Evolutionary conservation across 2,113 vertebrate species (phyloP).

Genomic region (Leptosomus discolor): DNA sequence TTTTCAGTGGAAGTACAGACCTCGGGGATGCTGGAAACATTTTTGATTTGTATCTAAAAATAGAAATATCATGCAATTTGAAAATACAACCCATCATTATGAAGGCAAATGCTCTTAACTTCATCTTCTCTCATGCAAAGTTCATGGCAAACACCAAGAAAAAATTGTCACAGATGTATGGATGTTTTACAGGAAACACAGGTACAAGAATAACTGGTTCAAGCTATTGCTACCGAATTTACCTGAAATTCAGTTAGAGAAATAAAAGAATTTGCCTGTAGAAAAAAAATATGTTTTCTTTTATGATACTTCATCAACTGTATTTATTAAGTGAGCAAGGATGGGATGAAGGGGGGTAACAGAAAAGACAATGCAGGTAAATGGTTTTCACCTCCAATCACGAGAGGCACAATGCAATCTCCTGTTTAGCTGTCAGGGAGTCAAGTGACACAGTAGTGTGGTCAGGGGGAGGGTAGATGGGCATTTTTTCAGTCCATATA

Average conservation of each 20-base stretch:
- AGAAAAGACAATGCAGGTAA: neutral
- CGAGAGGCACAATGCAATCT: neutral
- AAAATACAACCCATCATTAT: conserved; percentile 16
- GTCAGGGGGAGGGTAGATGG: neutral
- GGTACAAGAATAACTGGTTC: neutral
- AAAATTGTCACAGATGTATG: neutral
- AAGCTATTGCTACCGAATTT: neutral
- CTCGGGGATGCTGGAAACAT: conserved; percentile 14
- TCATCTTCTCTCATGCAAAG: neutral
- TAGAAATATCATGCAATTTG: neutral
- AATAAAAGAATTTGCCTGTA: neutral
- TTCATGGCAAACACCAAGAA: neutral
- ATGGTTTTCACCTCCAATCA: neutral
- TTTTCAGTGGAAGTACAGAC: neutral
- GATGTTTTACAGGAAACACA: neutral
- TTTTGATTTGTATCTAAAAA: conserved; percentile 22
- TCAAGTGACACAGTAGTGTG: neutral
- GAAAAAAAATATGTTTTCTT: neutral
- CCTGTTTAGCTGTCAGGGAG: neutral
- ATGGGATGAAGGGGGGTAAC: neutral
- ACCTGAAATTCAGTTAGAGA: neutral
- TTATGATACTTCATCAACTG: neutral
- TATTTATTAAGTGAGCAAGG: neutral
- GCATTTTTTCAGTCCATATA: neutral
- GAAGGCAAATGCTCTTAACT: conserved; percentile 16